These are phyloP conservation scores for Oligia strigilis DNA, from an alignment of 2,888 invertebrate species.

Conservation along the genomic window DNA sequence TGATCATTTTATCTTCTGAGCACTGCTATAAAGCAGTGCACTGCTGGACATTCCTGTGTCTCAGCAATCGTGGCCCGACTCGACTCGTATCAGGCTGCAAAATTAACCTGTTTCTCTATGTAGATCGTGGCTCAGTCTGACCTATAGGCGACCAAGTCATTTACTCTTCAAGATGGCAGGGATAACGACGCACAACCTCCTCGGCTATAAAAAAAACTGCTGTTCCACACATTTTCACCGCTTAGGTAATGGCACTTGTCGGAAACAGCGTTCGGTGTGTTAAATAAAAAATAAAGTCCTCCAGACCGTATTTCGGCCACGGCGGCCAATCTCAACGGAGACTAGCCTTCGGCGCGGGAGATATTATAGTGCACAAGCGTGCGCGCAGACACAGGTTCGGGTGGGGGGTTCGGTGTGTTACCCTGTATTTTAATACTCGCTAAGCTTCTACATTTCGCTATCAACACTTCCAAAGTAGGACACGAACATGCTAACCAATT, in stretches of 20 bases:
- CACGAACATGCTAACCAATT: slow-evolving; percentile 68
- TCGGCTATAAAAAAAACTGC: too few species aligned
- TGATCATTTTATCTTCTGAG: not conserved
- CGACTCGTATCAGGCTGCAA: not conserved
- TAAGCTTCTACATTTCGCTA: slow-evolving; percentile 6
- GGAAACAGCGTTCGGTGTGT: not conserved
- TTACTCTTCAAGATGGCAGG: not conserved
- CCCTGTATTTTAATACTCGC: not conserved
- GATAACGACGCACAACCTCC: too few species aligned
- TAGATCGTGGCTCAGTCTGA: not conserved
- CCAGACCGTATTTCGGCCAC: too few species aligned
- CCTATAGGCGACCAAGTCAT: not conserved
- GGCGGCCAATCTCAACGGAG: too few species aligned
- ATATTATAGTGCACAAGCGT: too few species aligned
- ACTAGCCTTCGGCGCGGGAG: too few species aligned
- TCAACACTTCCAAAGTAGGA: slow-evolving; percentile 21
- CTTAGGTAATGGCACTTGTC: not conserved
- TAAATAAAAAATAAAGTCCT: too few species aligned
- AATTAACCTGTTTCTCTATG: not conserved
- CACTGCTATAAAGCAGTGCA: not conserved
- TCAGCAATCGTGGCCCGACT: not conserved
- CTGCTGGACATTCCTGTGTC: too few species aligned
- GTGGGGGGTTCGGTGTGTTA: not conserved
- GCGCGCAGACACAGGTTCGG: too few species aligned
- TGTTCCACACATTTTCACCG: not conserved